Conservation (phyloP, 1,140 invertebrate genomes). For the Neuroterus valhalla region DNA sequence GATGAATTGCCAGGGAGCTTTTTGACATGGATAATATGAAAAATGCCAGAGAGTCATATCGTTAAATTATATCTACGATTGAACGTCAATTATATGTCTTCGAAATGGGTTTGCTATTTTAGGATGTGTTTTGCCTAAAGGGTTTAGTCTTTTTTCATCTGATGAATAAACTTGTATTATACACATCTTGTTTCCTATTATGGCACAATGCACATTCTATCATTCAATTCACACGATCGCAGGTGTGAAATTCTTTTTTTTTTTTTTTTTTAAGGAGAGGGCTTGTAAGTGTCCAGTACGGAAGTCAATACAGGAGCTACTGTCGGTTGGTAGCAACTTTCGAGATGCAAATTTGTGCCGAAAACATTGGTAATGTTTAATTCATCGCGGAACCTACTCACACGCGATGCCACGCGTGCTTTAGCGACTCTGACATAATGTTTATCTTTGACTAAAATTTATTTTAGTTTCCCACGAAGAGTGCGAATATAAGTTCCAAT, state of each 20-base stretch:
- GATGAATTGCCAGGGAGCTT: no score
- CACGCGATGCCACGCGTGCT: constrained; percentile 53
- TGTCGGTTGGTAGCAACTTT: constrained; percentile 52
- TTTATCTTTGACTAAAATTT: constrained; percentile 46
- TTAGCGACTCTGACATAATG: constrained; percentile 59
- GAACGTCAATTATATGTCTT: no score
- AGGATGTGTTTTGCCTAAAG: no score
- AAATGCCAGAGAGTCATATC: no score
- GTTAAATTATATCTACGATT: no score
- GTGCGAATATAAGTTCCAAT: no score
- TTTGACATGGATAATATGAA: no score
- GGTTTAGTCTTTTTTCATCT: no score
- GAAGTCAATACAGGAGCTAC: neutral
- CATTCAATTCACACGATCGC: neutral
- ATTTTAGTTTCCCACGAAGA: neutral
- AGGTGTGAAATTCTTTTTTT: neutral
- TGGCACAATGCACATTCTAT: neutral
- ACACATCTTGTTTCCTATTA: neutral
- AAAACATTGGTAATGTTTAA: constrained; percentile 61
- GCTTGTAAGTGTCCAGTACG: neutral
- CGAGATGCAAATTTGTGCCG: constrained; percentile 57
- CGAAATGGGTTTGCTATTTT: no score
- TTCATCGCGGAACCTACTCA: constrained; percentile 58
- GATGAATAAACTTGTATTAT: no score
- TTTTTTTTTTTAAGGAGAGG: neutral